Evolutionary conservation across 2,113 vertebrate species (phyloP).

Genomic region (Nymphicus hollandicus): DNA sequence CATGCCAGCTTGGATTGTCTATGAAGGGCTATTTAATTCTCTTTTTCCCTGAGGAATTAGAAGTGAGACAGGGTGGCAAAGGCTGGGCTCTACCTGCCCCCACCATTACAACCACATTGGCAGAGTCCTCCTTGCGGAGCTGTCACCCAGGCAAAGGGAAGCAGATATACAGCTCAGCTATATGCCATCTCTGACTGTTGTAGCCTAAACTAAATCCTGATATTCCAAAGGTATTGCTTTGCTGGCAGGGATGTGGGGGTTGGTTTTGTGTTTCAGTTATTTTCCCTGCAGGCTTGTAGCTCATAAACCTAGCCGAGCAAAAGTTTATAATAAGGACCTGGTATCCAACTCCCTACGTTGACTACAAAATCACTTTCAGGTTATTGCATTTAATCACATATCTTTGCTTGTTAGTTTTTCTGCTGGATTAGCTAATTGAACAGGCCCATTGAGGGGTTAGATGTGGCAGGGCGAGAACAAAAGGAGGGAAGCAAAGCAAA

Average conservation of each 20-base stretch:
- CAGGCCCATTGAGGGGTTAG: not conserved
- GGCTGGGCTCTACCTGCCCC: not conserved
- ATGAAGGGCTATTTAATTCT: not conserved
- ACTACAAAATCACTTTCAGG: not conserved
- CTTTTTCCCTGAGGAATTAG: not conserved
- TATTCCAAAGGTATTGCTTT: not conserved
- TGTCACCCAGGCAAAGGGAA: not conserved
- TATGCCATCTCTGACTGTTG: not conserved
- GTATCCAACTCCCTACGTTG: not conserved
- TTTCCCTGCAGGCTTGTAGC: not conserved
- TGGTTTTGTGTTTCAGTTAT: not conserved
- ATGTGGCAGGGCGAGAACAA: not conserved
- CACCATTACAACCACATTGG: not conserved
- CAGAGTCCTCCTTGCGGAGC: not conserved
- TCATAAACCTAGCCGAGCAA: not conserved
- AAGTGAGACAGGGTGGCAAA: not conserved
- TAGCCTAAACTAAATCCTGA: not conserved
- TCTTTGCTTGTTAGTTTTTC: conserved; percentile 1
- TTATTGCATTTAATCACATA: not conserved
- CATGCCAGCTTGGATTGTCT: not conserved
- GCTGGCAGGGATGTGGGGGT: not conserved
- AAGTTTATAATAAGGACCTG: not conserved
- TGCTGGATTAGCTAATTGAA: not conserved
- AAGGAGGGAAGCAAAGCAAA: not conserved
- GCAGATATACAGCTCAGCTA: not conserved